Conservation (phyloP, 2,113 vertebrate species). For the Embiotoca jacksoni region DNA sequence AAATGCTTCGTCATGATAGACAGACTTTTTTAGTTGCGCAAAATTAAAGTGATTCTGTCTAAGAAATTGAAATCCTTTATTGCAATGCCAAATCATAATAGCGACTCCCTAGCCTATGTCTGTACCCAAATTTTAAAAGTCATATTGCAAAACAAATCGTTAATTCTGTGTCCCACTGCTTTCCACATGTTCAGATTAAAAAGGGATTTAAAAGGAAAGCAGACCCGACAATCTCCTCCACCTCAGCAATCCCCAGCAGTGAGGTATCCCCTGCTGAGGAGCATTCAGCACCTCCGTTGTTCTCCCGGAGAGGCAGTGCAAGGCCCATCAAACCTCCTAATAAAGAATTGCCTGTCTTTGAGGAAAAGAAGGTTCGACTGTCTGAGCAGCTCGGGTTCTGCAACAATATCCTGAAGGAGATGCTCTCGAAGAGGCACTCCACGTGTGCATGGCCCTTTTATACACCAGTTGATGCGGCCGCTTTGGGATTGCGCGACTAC, state of each 20-base stretch:
- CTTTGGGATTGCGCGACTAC: conserved; percentile 84
- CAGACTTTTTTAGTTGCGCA: too few species aligned
- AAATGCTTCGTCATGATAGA: not conserved
- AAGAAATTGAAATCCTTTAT: too few species aligned
- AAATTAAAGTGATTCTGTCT: too few species aligned
- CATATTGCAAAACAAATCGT: not conserved
- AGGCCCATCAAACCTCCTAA: conserved; percentile 81
- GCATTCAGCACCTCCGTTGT: conserved; percentile 72
- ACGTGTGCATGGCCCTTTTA: conserved; percentile 92
- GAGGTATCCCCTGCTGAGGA: conserved; percentile 64
- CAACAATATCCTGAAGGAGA: conserved; percentile 88
- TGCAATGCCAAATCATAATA: too few species aligned
- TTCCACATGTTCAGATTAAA: conserved; percentile 78
- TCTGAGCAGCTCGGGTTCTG: conserved; percentile 87
- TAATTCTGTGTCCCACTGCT: not conserved
- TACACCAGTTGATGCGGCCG: conserved; percentile 81
- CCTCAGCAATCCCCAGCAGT: conserved; percentile 29
- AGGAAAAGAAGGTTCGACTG: conserved; percentile 73
- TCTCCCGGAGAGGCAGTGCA: conserved; percentile 69
- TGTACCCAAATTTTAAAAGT: not conserved
- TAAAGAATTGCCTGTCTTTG: conserved; percentile 78
- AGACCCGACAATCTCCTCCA: conserved; percentile 83
- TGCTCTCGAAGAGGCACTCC: conserved; percentile 91
- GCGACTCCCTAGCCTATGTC: not conserved
- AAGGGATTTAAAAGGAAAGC: conserved; percentile 91